Evolutionary conservation across 2,113 vertebrate genomes (phyloP), one percentile per base, ranked within the genome.

Genomic region (Coptodon rendalli): DNA sequence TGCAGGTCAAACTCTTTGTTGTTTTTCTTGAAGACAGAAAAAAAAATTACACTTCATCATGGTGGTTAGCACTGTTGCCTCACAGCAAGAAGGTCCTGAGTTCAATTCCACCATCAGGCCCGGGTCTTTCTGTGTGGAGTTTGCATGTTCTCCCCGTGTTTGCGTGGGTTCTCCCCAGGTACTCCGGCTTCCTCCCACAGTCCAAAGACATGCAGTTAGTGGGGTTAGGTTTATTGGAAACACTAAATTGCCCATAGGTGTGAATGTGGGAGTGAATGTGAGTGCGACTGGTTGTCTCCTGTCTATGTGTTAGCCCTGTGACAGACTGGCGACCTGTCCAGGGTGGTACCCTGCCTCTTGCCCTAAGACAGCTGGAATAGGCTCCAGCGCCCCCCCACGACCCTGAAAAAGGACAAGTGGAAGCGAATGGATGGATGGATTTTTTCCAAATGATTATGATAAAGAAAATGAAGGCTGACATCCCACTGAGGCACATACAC

Each of bases 361-460:
- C 19, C 52, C 52, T 63, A 36, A 0, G 59, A 36, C 59, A 63
- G 9, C 59, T 63, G 59, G 59, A 29, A 7, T 63, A 63, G 59
- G 29, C 3, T 36, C 29, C 29, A 36, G 9, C 2, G 0, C 2
- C 6, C 56, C 56, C 0, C 56, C 3, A 31, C 14, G 7, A 59
- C 14, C 14, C 8, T 59, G 7, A 59, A 59, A 31, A 59, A 17
- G 27, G 27, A 59, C 27, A 59, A 31, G 56, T 9, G 27, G 56
- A 31, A 59, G 56, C 5, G 3, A 59, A 59, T 17, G 56, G 56
- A 59, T 2, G 5, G 56, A 59, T 17, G 27, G 14, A 2, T 17
- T 19, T 81, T 61, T 45, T 14, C 57, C 38, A 27, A 40, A 27
- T 61, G 54, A 45, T 40, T 66, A 2, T 38, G 63, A 38, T n/a